Evolutionary conservation across 2,113 vertebrate genomes (phyloP).

Genomic region (Tragelaphus imberbis): DNA sequence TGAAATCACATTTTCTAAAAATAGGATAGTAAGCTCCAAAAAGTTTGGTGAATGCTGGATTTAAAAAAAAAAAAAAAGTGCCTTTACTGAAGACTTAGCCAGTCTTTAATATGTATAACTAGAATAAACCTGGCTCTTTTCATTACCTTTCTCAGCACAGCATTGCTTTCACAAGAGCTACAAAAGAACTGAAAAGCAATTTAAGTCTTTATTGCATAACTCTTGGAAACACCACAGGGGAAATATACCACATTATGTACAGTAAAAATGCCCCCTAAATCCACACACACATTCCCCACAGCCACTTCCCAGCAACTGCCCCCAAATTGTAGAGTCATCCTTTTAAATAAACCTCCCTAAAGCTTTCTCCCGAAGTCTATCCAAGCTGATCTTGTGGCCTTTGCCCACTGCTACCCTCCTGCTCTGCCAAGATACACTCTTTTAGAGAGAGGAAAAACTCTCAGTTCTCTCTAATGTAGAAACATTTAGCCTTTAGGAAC

Average conservation of each 20-base stretch:
- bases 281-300: background rate
- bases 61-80: background rate
- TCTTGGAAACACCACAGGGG: slow-evolving; percentile 8
- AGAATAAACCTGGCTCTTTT: background rate
- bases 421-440: background rate
- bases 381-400: background rate
- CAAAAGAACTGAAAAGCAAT: slow-evolving; percentile 36
- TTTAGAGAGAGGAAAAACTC: background rate
- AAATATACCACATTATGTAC: background rate
- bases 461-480: background rate
- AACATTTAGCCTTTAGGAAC: background rate
- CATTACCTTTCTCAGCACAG: background rate
- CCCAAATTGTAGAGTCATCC: background rate
- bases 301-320: background rate
- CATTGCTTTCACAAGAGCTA: slow-evolving; percentile 17
- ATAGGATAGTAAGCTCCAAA: background rate
- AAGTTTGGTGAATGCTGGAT: background rate
- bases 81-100: background rate
- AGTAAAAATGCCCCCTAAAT: background rate
- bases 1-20: slow-evolving; percentile 35
- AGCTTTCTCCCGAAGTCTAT: background rate
- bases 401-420: background rate
- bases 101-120: background rate
- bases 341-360: background rate
- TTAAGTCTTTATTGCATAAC: slow-evolving; percentile 23